phyloP scores from a whole-genome alignment of 2,113 vertebrate genomes.

The Isichthys henryi region DNA sequence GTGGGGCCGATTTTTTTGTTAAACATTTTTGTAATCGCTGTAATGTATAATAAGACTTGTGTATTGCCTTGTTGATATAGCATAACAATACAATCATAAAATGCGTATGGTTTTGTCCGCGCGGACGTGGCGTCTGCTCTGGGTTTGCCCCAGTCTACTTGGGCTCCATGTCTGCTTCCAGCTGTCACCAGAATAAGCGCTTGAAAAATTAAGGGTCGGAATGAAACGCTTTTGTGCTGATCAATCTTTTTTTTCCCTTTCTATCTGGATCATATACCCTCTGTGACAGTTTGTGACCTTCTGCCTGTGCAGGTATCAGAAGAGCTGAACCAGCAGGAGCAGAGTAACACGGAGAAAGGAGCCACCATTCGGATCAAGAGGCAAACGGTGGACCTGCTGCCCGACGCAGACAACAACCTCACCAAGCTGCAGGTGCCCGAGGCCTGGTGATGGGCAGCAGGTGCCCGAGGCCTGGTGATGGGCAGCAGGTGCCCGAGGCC shows the following conservation, averaged over 20 bases:
- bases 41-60: not conserved
- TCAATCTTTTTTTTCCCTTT: not conserved
- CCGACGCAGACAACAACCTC: constrained; percentile 69
- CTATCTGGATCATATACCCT: not conserved
- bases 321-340: constrained; percentile 60
- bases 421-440: constrained; percentile 70
- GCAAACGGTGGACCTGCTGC: constrained; percentile 67
- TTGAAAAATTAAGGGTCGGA: not conserved
- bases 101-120: not conserved
- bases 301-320: constrained; percentile 57
- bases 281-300: not conserved
- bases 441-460: not conserved
- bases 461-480: not conserved
- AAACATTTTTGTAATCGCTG: not conserved
- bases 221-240: not conserved
- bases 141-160: not conserved
- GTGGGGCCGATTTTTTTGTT: not conserved
- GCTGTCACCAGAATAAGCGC: not conserved
- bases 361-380: constrained; percentile 66
- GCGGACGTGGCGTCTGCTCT: not conserved
- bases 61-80: not conserved
- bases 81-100: not conserved
- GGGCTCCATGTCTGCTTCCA: not conserved
- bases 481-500: constrained; percentile 58
- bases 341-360: constrained; percentile 55